Base-by-base conservation (phyloP, 1,140 invertebrate genomes). In the Apis laboriosa region DNA sequence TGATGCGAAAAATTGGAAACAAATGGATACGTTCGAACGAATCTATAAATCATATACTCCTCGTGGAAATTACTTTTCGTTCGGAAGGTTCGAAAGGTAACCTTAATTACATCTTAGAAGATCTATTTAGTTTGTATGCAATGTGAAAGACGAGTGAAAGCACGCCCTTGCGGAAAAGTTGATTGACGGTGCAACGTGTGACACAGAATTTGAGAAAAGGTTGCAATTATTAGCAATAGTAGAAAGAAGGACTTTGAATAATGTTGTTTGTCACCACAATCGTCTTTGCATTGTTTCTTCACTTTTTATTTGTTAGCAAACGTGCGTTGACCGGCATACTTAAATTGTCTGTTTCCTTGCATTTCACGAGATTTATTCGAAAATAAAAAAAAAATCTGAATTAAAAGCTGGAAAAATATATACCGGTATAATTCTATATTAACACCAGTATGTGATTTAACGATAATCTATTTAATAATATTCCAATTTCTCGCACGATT, bases 141-240 rank as follows among this genome's bases (percentile, higher is more conserved):
- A 17, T 15, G 51, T 28, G 70, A 71, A 55, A 71, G 51, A 55
- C 17, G 55, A 71, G 70, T 19, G 70, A 71, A 55, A 71, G 49
- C 24, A 24, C n/a, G 67, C 67, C 43, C 67, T 70, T 49, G 51
- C n/a, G 49, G 51, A 71, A 71, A 71, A 71, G 17, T 55, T 53
- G 49, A 71, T 71, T 17, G n/a, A 17, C 67, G 49, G 9, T 24
- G 28, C 28, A 28, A 2, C 28, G 24, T 28, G 43, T 24, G 67
- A 63, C 43, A 49, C 43, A 49, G 66, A 49, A 68, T 68, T 51
- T 51, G 21, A 51, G 67, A 70, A 70, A 70, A 70, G 24, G 67
- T 43, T 53, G 67, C 12, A 53, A 51, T 13, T 70, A 70, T 70
- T 70, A 51, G 9, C 21, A 12, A 12, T 21, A 11, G 21, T 49